phyloP scores from a whole-genome alignment of 2,888 invertebrate species.

The Stenchaetothrips biformis region DNA sequence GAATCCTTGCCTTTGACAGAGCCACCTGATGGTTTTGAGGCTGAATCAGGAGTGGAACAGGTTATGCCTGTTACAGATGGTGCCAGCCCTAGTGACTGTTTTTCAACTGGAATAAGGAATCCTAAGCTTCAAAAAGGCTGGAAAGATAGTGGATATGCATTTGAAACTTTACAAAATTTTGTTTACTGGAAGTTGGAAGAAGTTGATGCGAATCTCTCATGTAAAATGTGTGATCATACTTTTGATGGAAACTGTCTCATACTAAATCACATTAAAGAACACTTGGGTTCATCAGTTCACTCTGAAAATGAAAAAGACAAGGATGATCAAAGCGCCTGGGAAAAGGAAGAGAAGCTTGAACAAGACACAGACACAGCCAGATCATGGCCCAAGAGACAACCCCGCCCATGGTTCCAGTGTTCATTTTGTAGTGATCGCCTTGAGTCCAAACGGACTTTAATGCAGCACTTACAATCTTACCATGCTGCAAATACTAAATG shows the following conservation, averaged over 20 bases:
- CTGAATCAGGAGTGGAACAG: not conserved
- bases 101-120: not conserved
- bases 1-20: not conserved
- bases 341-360: not conserved
- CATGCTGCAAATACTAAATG: conserved; percentile 4
- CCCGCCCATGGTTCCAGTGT: not conserved
- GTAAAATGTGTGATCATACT: not conserved
- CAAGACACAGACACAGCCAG: not conserved
- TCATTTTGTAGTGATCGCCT: not conserved
- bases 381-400: not conserved
- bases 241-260: not conserved
- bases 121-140: not conserved
- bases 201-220: not conserved
- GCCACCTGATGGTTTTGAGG: not conserved
- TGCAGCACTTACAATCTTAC: not conserved
- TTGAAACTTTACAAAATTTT: not conserved
- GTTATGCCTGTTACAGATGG: not conserved
- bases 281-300: no score
- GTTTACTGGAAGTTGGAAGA: not conserved
- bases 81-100: not conserved
- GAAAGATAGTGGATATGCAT: not conserved
- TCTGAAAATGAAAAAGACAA: no score
- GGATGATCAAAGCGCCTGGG: not conserved
- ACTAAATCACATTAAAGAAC: not conserved
- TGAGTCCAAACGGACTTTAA: not conserved